phyloP scores from a whole-genome alignment of 2,888 invertebrate genomes.

The Callyntrura guangdongensis region DNA sequence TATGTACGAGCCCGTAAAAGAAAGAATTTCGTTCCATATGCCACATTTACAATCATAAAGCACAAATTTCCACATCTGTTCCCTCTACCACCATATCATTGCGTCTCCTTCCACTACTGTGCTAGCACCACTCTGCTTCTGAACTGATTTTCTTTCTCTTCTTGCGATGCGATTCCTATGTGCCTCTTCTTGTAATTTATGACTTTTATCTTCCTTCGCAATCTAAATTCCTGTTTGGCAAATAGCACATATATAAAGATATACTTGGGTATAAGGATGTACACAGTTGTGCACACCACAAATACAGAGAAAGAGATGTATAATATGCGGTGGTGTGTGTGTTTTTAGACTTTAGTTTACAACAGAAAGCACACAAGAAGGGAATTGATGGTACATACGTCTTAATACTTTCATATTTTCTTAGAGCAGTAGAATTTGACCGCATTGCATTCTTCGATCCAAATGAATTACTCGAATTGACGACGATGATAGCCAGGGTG shows the following conservation, averaged over 20 bases:
- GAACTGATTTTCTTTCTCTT: slow-evolving; percentile 68
- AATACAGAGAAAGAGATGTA: not conserved
- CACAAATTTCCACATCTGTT: slow-evolving; percentile 72
- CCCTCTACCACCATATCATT: not conserved
- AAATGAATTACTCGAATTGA: slow-evolving; percentile 52
- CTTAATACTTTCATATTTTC: slow-evolving; percentile 29
- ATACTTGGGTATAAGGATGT: slow-evolving; percentile 25
- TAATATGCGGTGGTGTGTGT: slow-evolving; percentile 9
- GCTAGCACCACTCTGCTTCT: not conserved
- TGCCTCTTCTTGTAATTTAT: slow-evolving; percentile 71
- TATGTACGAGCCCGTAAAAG: not conserved
- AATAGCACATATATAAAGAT: too few species aligned
- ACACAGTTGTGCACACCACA: not conserved
- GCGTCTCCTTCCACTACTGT: too few species aligned
- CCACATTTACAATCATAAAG: slow-evolving; percentile 44
- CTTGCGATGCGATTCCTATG: slow-evolving; percentile 41
- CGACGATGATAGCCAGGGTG: slow-evolving; percentile 27
- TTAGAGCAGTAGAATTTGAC: slow-evolving; percentile 11
- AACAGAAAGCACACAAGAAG: not conserved
- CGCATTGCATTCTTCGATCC: slow-evolving; percentile 55
- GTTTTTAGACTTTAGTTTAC: not conserved
- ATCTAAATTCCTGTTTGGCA: slow-evolving; percentile 79
- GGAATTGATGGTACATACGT: not conserved
- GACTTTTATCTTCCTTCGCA: slow-evolving; percentile 74
- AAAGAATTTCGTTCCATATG: slow-evolving; percentile 48